Evolutionary conservation across 1,140 invertebrate species (phyloP).

Genomic region (Zaprionus ornatus): DNA sequence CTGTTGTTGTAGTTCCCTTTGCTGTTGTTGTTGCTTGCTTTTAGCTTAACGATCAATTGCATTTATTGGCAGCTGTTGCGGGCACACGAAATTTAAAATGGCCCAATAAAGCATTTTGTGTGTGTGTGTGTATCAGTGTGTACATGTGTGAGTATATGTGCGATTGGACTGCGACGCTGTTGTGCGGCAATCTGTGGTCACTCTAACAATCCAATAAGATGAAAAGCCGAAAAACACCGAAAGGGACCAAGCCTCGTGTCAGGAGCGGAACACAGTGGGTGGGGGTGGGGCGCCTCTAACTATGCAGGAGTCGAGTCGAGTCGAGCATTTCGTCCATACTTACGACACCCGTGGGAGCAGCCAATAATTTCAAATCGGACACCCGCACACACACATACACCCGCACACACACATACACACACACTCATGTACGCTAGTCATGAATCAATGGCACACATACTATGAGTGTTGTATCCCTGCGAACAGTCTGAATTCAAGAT

Average conservation of each 20-base stretch:
- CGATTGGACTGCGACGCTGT: constrained; percentile 22
- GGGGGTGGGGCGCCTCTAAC: constrained; percentile 28
- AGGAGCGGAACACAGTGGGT: neutral
- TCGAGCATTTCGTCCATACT: constrained; percentile 53
- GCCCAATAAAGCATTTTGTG: constrained; percentile 53
- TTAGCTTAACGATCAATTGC: constrained; percentile 64
- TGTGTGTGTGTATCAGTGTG: constrained; percentile 17
- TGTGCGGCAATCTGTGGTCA: constrained; percentile 65
- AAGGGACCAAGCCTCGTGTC: constrained; percentile 9
- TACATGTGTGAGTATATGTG: constrained; percentile 10
- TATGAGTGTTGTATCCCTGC: constrained; percentile 33
- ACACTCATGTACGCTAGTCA: constrained; percentile 50
- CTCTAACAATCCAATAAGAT: constrained; percentile 69
- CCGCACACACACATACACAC: neutral
- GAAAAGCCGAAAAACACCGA: constrained; percentile 48
- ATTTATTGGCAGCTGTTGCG: constrained; percentile 62
- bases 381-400: constrained; percentile 31
- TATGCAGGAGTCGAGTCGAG: constrained; percentile 57
- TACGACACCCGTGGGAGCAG: constrained; percentile 82
- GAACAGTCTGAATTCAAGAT: constrained; percentile 54
- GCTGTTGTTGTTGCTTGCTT: constrained; percentile 14
- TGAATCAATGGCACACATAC: constrained; percentile 72
- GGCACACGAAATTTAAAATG: constrained; percentile 63
- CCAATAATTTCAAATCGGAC: constrained; percentile 81
- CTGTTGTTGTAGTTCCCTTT: neutral